Evolutionary conservation across 2,888 invertebrate species (phyloP).

Genomic region (Epinotia bilunana): DNA sequence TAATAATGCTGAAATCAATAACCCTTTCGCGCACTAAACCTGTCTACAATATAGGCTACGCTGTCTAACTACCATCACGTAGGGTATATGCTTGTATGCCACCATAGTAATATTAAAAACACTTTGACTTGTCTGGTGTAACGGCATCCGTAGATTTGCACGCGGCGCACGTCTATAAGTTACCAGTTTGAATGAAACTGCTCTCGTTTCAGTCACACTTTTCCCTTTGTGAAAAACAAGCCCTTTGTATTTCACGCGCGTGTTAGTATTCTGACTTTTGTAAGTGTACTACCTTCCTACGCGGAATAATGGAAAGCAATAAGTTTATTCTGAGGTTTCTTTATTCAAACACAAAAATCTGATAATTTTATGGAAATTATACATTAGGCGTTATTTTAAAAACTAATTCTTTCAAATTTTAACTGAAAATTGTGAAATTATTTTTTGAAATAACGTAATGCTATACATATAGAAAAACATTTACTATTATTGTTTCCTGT

Average conservation of each 20-base stretch:
- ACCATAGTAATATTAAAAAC: no score
- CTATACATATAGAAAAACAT: not conserved
- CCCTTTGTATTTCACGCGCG: slow-evolving; percentile 45
- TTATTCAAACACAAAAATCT: not conserved
- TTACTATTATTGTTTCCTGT: not conserved
- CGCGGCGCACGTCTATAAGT: slow-evolving; percentile 61
- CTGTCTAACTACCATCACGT: no score
- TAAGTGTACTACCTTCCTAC: slow-evolving; percentile 28
- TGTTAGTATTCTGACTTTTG: slow-evolving; percentile 43
- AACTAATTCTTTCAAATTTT: not conserved
- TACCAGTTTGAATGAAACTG: slow-evolving; percentile 67
- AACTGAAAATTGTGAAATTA: not conserved
- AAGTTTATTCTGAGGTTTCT: not conserved
- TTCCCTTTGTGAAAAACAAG: slow-evolving; percentile 48
- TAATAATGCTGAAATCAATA: no score
- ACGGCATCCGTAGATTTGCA: slow-evolving; percentile 53
- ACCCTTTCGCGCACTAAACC: no score
- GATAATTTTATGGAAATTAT: not conserved
- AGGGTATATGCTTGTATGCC: no score
- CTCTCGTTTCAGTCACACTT: slow-evolving; percentile 59
- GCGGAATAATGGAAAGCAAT: slow-evolving; percentile 28
- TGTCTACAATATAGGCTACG: no score
- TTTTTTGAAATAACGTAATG: not conserved
- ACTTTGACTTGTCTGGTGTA: slow-evolving; percentile 18
- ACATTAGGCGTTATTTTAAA: not conserved